Evolutionary conservation across 2,888 invertebrate species (phyloP).

Genomic region (Thecophora atra): DNA sequence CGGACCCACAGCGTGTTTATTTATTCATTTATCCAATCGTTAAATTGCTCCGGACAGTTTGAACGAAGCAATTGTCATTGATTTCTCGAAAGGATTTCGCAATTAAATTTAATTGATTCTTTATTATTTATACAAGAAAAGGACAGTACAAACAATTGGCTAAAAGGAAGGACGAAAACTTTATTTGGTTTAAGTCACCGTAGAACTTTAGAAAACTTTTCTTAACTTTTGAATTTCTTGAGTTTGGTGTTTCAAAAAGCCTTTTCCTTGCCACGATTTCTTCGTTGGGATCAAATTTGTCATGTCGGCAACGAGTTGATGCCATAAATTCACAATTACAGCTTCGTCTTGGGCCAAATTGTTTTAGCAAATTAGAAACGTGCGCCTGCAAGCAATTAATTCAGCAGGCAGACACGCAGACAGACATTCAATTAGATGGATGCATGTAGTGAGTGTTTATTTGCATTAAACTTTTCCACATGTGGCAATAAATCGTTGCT

Average conservation of each 20-base stretch:
- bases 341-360: not conserved
- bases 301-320: constrained; percentile 7
- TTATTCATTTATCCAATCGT: constrained; percentile 37
- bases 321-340: constrained; percentile 55
- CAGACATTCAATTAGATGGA: not conserved
- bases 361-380: constrained; percentile 46
- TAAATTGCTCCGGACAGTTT: constrained; percentile 37
- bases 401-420: constrained; percentile 32
- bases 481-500: too few species aligned
- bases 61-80: not conserved
- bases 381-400: constrained; percentile 56
- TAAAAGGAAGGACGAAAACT: constrained; percentile 45
- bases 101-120: constrained; percentile 37
- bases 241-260: too few species aligned
- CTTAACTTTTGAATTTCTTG: too few species aligned
- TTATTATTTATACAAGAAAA: not conserved
- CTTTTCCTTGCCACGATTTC: too few species aligned
- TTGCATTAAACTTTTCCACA: too few species aligned
- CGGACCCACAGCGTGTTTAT: too few species aligned
- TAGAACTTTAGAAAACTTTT: too few species aligned
- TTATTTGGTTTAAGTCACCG: constrained; percentile 48
- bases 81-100: constrained; percentile 21
- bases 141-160: not conserved
- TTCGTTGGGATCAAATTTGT: too few species aligned
- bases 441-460: too few species aligned